Base-by-base conservation (phyloP, 2,797 vertebrate species). In the Pangasius djambal region DNA sequence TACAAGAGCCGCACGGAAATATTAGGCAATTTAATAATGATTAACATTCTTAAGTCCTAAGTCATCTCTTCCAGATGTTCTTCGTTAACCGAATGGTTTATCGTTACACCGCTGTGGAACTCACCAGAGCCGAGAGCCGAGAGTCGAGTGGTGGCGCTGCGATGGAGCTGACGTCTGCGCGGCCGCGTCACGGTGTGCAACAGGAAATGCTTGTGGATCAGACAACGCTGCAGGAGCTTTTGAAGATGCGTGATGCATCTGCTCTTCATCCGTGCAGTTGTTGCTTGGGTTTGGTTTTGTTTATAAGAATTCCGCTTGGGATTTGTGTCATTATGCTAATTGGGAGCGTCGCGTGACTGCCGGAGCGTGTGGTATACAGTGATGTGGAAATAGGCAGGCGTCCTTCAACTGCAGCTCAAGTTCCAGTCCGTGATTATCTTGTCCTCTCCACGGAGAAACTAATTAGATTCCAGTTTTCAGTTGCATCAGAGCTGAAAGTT, bases 11-110 rank as follows among this genome's bases (percentile, higher is more conserved):
- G 67, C 79, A 57, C 75, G 86, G 90, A 92, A 93, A 92, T 91
- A 92, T 92, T 85, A 89, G 67, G 74, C 86, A 77, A 89, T 94
- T 90, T 89, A 78, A 91, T 85, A 84, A 87, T 83, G 84, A 93
- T 92, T 93, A 90, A 89, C 88, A 22, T 87, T 59, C 50, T 83
- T 86, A 74, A 83, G 81, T 69, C 65, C 0, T n/a, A n/a, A 69
- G 74, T 88, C 74, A 85, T 89, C 63, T 72, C 59, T 28, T 91
- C 44, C 93, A 91, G 88, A 89, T 93, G 91, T 91, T 92, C 90
- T 86, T 59, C 89, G 90, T 92, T 92, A 89, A 83, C 59, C 25
- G 85, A 88, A 92, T 50, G 74, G 67, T 88, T 89, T 91, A 59
- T 79, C 16, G 8, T 59, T 18, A 34, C n/a, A 59, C 52, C 4